Percentiles rank a stretch among this genome's conserved stretches.
These are phyloP conservation scores for Sebastes paucispinis DNA, from an alignment of 2,797 vertebrate species.

Conservation along the genomic window DNA sequence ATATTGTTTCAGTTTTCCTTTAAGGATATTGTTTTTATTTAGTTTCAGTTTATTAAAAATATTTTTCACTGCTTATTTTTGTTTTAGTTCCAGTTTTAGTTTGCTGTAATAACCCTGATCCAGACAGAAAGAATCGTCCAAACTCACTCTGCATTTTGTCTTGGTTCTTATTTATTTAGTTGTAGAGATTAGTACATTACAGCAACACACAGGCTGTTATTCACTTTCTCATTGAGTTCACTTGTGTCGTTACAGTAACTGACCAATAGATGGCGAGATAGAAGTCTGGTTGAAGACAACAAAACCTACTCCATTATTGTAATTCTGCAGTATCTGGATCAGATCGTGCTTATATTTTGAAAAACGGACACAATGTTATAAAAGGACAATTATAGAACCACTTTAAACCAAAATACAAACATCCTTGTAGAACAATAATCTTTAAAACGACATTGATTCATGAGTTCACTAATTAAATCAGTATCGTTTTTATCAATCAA, in stretches of 20 bases:
- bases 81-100: background rate
- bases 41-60: background rate
- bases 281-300: background rate
- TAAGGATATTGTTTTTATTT: background rate
- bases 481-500: background rate
- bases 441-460: too few species aligned
- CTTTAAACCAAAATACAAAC: background rate
- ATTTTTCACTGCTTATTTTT: too few species aligned
- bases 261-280: constrained; percentile 5
- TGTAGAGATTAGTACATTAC: background rate
- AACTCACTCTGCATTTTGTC: background rate
- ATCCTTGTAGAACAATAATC: background rate
- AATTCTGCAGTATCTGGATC: background rate
- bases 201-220: background rate
- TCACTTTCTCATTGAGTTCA: background rate
- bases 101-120: background rate
- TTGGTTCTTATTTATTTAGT: background rate
- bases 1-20: background rate
- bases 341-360: background rate
- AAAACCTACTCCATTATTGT: background rate
- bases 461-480: background rate
- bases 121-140: background rate
- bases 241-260: background rate
- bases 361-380: background rate
- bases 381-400: background rate